These are phyloP conservation scores for Rousettus madagascariensis DNA, from an alignment of 2,797 vertebrate genomes.

Conservation along the genomic window DNA sequence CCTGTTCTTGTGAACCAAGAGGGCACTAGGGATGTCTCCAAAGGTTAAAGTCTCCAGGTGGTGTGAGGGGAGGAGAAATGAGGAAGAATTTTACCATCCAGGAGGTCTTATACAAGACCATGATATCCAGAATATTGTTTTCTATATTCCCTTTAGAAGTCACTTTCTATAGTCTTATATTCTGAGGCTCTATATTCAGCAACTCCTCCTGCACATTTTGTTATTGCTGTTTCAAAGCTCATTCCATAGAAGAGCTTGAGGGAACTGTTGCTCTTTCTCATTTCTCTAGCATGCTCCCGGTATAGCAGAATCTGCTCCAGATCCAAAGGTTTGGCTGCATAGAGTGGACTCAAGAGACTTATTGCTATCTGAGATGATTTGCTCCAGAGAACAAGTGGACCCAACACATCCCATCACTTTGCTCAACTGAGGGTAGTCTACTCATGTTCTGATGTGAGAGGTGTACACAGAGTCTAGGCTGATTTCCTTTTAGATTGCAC, in stretches of 20 bases:
- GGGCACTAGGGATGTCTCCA: neutral
- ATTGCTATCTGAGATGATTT: neutral
- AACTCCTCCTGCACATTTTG: constrained; percentile 91
- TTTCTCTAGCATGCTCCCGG: constrained; percentile 89
- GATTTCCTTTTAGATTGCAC: constrained; percentile 8
- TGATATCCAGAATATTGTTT: neutral
- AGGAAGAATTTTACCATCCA: neutral
- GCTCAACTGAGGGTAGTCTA: neutral
- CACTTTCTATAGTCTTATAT: neutral
- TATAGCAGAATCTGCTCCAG: constrained; percentile 93
- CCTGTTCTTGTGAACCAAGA: neutral
- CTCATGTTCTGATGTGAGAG: constrained; percentile 1
- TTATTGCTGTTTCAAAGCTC: constrained; percentile 95
- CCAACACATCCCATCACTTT: neutral
- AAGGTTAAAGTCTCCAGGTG: neutral
- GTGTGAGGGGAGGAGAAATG: neutral
- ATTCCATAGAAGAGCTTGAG: constrained; percentile 95
- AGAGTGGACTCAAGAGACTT: neutral
- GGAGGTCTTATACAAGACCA: neutral
- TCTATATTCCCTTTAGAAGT: neutral
- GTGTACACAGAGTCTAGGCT: neutral
- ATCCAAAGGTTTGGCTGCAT: constrained; percentile 83
- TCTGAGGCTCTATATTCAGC: constrained; percentile 88
- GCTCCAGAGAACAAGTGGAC: neutral
- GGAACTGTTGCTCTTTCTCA: constrained; percentile 91